Evolutionary conservation across 2,113 vertebrate species (phyloP), one percentile per base, ranked within the genome.

Genomic region (Corydoras sp.): DNA sequence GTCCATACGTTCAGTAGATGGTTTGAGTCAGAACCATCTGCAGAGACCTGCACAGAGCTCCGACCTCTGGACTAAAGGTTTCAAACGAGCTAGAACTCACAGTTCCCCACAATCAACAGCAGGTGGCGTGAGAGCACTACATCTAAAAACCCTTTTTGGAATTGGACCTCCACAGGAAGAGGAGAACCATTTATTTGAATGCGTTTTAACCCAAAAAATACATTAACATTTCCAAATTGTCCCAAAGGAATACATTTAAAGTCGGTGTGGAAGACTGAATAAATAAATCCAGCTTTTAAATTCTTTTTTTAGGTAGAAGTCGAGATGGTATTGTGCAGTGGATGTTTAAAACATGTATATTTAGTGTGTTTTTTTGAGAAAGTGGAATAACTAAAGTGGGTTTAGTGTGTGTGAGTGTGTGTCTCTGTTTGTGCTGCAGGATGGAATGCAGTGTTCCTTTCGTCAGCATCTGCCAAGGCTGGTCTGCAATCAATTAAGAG

Each of bases 401-500:
- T 53, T 53, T 53, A 55, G 50, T 53, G 69, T 72, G 53, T 69
- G 50, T 49, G 14, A 50, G 56, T 10, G 18, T 58, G n/a, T 65
- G 65, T 65, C 30, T 50, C 62, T 71, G 50, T 68, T 32, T 71
- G 43, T 72, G 10, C 51, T 10, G 18, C 18, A 68, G 35, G 49
- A 24, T 58, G 61, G 76, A 73, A 69, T 74, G 76, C 51, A 74
- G 76, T 62, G 71, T 67, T 65, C 68, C 60, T 66, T 78, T 75
- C 69, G 74, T 75, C 77, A 79, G 73, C 73, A 69, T 73, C 71
- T 58, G 71, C 70, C 70, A 69, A 58, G 66, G 50, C 77, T 69
- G 75, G 74, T 60, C 78, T 80, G 78, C 67, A 77, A 75, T 77
- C 79, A 75, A 75, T 79, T 79, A 79, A 69, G 59, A 75, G 58